These are phyloP conservation scores for Nycticorax nycticorax DNA, from an alignment of 2,113 vertebrate genomes.

Conservation along the genomic window DNA sequence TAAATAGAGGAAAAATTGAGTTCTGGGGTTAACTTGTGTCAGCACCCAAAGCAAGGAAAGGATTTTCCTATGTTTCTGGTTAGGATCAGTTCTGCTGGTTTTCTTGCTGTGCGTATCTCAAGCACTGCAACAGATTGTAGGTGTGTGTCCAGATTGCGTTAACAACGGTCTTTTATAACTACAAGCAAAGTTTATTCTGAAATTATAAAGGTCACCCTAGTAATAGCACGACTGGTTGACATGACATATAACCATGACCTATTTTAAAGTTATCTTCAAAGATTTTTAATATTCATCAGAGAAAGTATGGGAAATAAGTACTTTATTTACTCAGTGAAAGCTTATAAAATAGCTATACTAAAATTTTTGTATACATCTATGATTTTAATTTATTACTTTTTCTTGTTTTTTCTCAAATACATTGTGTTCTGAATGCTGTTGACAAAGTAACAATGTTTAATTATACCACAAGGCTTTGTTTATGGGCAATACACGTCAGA, in stretches of 20 bases:
- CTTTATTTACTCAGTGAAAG: slow-evolving; percentile 47
- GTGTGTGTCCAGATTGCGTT: neutral
- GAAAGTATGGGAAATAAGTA: slow-evolving; percentile 7
- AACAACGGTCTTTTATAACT: slow-evolving; percentile 19
- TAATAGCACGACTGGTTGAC: neutral
- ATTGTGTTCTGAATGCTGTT: slow-evolving; percentile 25
- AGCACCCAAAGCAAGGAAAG: neutral
- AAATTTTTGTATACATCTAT: neutral
- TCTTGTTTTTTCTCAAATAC: neutral
- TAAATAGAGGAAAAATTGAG: slow-evolving; percentile 33
- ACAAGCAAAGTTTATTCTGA: slow-evolving; percentile 52
- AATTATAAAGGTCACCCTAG: slow-evolving; percentile 27
- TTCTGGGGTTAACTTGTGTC: neutral
- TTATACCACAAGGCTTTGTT: slow-evolving; percentile 21
- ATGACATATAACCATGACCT: slow-evolving; percentile 13
- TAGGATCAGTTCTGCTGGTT: neutral
- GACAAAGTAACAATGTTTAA: slow-evolving; percentile 15
- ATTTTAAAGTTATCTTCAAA: slow-evolving; percentile 45
- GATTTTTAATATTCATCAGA: slow-evolving; percentile 41
- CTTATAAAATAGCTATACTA: slow-evolving; percentile 39
- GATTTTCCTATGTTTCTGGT: neutral
- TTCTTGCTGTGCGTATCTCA: neutral
- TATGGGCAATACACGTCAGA: neutral
- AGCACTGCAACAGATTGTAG: neutral
- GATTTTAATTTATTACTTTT: slow-evolving; percentile 48